Base-by-base conservation (phyloP, 2,113 vertebrate genomes). In the Cynopterus brachyotis region DNA sequence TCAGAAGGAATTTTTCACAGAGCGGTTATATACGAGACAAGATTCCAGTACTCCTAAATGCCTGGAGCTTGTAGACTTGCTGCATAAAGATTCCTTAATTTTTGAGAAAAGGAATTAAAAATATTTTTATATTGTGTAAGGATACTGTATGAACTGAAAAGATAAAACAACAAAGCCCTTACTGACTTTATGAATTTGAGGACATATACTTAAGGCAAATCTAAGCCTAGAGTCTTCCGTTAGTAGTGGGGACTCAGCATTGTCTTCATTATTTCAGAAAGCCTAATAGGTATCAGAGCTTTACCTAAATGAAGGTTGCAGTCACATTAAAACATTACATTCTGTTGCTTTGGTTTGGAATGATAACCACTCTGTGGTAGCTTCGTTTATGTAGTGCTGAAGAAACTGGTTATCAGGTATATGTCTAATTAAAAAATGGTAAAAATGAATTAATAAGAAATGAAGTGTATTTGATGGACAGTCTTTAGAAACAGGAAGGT, bases 271-370 rank as follows among this genome's bases (percentile, higher is more conserved):
- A 32, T 70, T 76, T 95, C 66, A 62, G 5, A 89, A 73, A 79
- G 45, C 11, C 42, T 75, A 9, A 12, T 64, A 66, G 37, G 26
- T 69, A 59, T 85, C 50, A n/a, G 40, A 24, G 50, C 19, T 85
- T 57, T 30, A 60, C 26, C 24, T 32, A 53, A 5, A 7, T n/a
- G 8, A 50, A 83, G 6, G 6, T 35, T 76, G 62, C 3, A 10
- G 5, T 80, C 26, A 88, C 22, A n/a, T 62, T 89, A 72, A 79
- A 93, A 53, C n/a, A 62, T 83, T 91, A 17, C 8, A 16, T 82
- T 53, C 9, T 82, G 2, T 95, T 95, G 81, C 62, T 94, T 81
- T 95, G 94, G 9, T 89, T 95, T 85, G 50, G 12, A 80, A 45
- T 35, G n/a, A 28, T 62, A 57, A 50, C 15, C n/a, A 79, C 32